Evolutionary conservation across 2,888 invertebrate species (phyloP).

Genomic region (Teleogryllus oceanicus): DNA sequence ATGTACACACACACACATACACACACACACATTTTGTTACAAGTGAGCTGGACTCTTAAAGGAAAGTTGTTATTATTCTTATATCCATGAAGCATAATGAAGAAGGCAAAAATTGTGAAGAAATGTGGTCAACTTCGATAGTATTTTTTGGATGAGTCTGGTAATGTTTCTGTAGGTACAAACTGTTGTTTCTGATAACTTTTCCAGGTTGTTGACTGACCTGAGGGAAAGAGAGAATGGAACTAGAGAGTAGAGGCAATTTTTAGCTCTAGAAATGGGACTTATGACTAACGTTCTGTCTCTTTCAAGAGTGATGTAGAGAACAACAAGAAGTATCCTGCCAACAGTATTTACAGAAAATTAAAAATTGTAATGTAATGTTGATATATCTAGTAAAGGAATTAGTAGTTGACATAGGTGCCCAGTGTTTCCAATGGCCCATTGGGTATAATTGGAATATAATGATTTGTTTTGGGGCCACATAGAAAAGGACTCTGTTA

Average conservation of each 20-base stretch:
- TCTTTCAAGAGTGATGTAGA: background rate
- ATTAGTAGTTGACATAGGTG: background rate
- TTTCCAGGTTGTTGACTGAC: background rate
- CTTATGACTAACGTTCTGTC: background rate
- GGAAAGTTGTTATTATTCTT: background rate
- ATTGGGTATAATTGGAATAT: background rate
- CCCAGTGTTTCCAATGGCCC: background rate
- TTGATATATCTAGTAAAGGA: background rate
- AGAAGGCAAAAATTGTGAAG: constrained; percentile 3
- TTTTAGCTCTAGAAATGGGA: constrained; percentile 2
- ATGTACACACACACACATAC: background rate
- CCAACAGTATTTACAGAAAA: background rate
- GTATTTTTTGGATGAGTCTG: background rate
- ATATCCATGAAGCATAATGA: background rate
- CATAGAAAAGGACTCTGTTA: background rate
- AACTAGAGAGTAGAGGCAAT: background rate
- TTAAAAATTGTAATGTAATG: constrained; percentile 6
- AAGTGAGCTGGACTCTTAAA: background rate
- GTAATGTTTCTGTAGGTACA: background rate
- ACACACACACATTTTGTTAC: background rate
- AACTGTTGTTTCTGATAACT: background rate
- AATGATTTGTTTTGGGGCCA: background rate
- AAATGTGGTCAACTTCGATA: background rate
- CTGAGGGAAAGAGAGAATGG: background rate
- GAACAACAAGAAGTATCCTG: background rate